Conservation (phyloP, 2,113 vertebrate species). For the Psettodes erumei region DNA sequence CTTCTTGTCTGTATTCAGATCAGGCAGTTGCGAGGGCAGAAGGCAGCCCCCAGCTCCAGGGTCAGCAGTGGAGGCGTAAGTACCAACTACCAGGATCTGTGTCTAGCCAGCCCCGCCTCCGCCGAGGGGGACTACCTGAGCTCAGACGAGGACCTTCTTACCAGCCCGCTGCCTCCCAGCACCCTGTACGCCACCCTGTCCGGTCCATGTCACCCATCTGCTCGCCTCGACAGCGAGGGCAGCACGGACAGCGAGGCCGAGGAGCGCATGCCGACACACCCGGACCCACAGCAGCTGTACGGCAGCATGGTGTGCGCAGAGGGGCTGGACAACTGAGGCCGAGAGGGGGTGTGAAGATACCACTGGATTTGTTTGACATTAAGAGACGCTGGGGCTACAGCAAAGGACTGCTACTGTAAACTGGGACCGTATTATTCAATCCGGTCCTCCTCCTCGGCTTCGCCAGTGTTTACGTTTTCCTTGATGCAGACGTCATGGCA, state of each 20-base stretch:
- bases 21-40: constrained; percentile 88
- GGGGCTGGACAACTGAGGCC: constrained; percentile 77
- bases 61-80: constrained; percentile 76
- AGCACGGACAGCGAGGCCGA: constrained; percentile 90
- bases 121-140: constrained; percentile 93
- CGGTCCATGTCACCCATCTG: constrained; percentile 80
- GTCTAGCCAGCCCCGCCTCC: constrained; percentile 85
- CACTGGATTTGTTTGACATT: constrained; percentile 18
- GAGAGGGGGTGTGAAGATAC: background rate
- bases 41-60: constrained; percentile 74
- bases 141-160: constrained; percentile 91
- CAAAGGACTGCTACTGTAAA: constrained; percentile 28
- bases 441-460: constrained; percentile 34
- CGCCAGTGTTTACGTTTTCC: constrained; percentile 52
- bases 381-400: constrained; percentile 29
- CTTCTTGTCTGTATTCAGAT: constrained; percentile 79
- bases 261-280: constrained; percentile 69
- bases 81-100: constrained; percentile 85
- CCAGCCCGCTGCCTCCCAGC: constrained; percentile 83
- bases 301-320: constrained; percentile 80
- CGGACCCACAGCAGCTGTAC: constrained; percentile 80
- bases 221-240: constrained; percentile 89
- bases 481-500: constrained; percentile 51
- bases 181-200: constrained; percentile 85
- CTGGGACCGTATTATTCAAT: constrained; percentile 28